These are phyloP conservation scores for Cheilosia impressa DNA, from an alignment of 2,888 invertebrate genomes.

Conservation along the genomic window DNA sequence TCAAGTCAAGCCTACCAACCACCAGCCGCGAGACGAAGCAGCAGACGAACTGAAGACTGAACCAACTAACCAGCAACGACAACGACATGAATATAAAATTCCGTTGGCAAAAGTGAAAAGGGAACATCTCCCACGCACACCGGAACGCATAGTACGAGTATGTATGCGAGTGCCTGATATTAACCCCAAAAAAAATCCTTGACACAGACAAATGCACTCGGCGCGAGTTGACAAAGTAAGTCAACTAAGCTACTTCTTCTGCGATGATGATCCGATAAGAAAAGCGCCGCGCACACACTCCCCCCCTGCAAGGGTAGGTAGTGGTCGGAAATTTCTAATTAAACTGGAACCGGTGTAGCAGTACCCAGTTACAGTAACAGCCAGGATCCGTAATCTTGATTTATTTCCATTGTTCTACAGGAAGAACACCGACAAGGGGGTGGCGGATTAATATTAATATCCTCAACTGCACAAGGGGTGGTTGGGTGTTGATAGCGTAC, in stretches of 20 bases:
- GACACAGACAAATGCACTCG: constrained; percentile 73
- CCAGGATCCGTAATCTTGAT: constrained; percentile 78
- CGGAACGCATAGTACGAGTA: background rate
- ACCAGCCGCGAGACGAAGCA: constrained; percentile 31
- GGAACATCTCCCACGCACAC: constrained; percentile 27
- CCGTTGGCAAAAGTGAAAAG: constrained; percentile 50
- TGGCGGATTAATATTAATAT: constrained; percentile 43
- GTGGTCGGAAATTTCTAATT: constrained; percentile 73
- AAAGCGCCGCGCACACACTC: constrained; percentile 23
- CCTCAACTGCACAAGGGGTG: constrained; percentile 32
- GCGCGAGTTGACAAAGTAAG: constrained; percentile 70
- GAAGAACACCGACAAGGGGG: constrained; percentile 36
- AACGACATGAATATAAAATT: constrained; percentile 49
- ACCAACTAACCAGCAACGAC: constrained; percentile 29
- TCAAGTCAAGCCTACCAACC: constrained; percentile 69
- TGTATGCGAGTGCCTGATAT: constrained; percentile 13
- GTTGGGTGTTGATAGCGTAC: constrained; percentile 52
- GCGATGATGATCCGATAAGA: constrained; percentile 65
- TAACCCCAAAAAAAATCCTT: constrained; percentile 52
- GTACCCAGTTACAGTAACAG: constrained; percentile 3
- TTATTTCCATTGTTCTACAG: constrained; percentile 77
- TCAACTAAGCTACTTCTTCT: constrained; percentile 48
- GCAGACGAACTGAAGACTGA: constrained; percentile 21
- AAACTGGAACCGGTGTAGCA: constrained; percentile 59
- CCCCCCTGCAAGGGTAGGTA: constrained; percentile 28